These are phyloP conservation scores for Falco naumanni DNA, from an alignment of 2,797 vertebrate species.

Conservation along the genomic window DNA sequence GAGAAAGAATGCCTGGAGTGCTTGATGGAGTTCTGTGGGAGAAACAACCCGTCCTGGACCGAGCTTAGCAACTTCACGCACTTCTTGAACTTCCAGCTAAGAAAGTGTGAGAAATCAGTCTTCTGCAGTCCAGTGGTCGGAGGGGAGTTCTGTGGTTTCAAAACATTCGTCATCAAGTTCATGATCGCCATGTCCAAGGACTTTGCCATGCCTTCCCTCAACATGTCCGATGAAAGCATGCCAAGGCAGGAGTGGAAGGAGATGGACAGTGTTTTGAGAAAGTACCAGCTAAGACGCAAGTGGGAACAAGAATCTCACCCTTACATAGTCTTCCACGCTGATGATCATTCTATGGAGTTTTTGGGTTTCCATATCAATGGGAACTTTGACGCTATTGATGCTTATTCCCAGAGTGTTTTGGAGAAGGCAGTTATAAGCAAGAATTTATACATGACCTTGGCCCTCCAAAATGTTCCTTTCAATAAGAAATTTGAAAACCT, in stretches of 20 bases:
- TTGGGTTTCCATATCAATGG: conserved; percentile 79
- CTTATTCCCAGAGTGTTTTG: conserved; percentile 63
- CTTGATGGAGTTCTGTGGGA: conserved; percentile 76
- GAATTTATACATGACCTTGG: conserved; percentile 70
- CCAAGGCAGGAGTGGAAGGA: not conserved
- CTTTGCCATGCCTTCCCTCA: conserved; percentile 81
- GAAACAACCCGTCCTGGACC: conserved; percentile 81
- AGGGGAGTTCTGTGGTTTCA: conserved; percentile 77
- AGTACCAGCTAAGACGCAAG: conserved; percentile 22
- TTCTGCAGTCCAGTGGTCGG: conserved; percentile 79
- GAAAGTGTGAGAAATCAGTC: conserved; percentile 80
- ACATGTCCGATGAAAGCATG: conserved; percentile 76
- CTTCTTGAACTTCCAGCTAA: conserved; percentile 83
- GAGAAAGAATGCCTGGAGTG: conserved; percentile 74
- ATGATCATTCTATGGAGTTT: conserved; percentile 82
- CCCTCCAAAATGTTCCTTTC: conserved; percentile 77
- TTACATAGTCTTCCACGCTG: conserved; percentile 84
- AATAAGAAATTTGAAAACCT: conserved; percentile 79
- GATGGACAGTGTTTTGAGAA: conserved; percentile 69
- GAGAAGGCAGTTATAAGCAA: conserved; percentile 76
- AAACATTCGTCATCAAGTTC: conserved; percentile 82
- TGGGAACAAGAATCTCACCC: conserved; percentile 84
- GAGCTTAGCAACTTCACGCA: conserved; percentile 83
- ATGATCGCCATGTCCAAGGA: conserved; percentile 85
- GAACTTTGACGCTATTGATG: conserved; percentile 74